These are phyloP conservation scores for Dyspetes luteomarginatus DNA, from an alignment of 2,888 invertebrate genomes.

Conservation along the genomic window DNA sequence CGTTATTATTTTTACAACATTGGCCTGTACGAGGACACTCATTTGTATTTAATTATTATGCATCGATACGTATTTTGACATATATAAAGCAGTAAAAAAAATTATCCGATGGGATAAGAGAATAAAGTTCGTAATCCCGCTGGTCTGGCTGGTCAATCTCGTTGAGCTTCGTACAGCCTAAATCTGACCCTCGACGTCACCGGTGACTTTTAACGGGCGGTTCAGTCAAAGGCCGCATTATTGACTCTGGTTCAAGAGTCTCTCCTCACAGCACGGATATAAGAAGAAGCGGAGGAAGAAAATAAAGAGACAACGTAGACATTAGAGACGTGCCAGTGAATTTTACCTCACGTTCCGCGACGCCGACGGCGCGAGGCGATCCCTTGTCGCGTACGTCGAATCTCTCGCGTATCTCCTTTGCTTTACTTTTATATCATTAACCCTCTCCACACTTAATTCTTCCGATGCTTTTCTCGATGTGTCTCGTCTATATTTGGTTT, in stretches of 20 bases:
- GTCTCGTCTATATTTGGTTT: slow-evolving; percentile 18
- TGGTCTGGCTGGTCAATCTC: slow-evolving; percentile 18
- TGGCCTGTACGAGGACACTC: no score
- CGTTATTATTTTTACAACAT: no score
- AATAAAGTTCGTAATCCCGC: slow-evolving; percentile 42
- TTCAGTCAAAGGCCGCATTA: slow-evolving; percentile 80
- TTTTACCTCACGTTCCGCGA: slow-evolving; percentile 47
- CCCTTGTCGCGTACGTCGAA: slow-evolving; percentile 53
- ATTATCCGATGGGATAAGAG: neutral
- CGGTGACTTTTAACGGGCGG: slow-evolving; percentile 77
- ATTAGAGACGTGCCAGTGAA: slow-evolving; percentile 55
- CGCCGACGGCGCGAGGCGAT: slow-evolving; percentile 61
- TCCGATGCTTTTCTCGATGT: slow-evolving; percentile 24
- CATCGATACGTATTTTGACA: no score
- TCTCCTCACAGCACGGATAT: slow-evolving; percentile 33
- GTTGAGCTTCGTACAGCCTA: slow-evolving; percentile 68
- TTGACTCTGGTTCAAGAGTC: slow-evolving; percentile 78
- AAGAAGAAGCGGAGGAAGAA: neutral
- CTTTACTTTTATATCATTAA: slow-evolving; percentile 4
- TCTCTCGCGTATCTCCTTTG: slow-evolving; percentile 52
- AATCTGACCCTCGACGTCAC: slow-evolving; percentile 80
- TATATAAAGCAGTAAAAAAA: no score
- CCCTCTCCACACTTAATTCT: slow-evolving; percentile 14
- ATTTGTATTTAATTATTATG: no score
- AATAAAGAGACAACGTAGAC: slow-evolving; percentile 29